phyloP scores from a whole-genome alignment of 2,888 invertebrate species.

The Seira ritae region DNA sequence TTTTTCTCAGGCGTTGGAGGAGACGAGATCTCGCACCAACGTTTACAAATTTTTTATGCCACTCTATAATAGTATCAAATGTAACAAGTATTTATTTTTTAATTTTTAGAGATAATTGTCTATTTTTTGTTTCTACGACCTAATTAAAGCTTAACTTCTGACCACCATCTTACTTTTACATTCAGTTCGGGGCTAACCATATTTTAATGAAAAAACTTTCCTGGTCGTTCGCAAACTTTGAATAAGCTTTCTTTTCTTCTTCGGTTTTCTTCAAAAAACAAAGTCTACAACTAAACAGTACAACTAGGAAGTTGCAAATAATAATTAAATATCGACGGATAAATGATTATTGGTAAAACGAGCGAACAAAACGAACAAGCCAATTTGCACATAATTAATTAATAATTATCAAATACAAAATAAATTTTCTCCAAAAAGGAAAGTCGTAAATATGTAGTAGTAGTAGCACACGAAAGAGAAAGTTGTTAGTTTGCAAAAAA shows the following conservation, averaged over 20 bases:
- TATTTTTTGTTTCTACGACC: slow-evolving; percentile 16
- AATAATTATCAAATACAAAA: neutral
- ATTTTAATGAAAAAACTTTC: slow-evolving; percentile 39
- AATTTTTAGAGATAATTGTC: slow-evolving; percentile 33
- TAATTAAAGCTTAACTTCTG: slow-evolving; percentile 22
- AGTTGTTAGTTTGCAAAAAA: no score
- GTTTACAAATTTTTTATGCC: no score
- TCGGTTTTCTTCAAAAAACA: neutral
- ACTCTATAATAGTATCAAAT: slow-evolving; percentile 4
- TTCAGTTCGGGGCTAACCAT: slow-evolving; percentile 25
- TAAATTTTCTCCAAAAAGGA: neutral
- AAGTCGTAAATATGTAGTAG: no score
- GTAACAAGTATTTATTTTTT: slow-evolving; percentile 14
- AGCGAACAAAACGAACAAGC: no score
- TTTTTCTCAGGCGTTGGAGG: no score
- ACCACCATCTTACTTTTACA: neutral
- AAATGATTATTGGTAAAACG: no score
- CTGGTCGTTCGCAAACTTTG: slow-evolving; percentile 58
- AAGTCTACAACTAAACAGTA: no score
- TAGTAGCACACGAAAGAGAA: no score
- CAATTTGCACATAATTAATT: no score
- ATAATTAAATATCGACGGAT: no score
- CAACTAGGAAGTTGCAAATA: no score
- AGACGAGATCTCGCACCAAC: no score
- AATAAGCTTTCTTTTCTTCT: slow-evolving; percentile 46